Base-by-base conservation (phyloP, 2,797 vertebrate genomes). In the Huso huso region DNA sequence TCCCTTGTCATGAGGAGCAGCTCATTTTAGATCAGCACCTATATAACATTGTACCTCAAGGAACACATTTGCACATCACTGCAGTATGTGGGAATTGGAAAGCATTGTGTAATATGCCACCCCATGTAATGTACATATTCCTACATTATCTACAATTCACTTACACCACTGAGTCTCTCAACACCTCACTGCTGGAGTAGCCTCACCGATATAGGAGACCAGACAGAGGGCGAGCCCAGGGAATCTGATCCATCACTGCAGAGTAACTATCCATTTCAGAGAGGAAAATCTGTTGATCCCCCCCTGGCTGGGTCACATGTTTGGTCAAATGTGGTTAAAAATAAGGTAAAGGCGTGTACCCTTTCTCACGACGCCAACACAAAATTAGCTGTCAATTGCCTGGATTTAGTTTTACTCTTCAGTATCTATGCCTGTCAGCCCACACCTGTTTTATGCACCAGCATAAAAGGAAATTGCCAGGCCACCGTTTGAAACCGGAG, bases 221-320 rank as follows among this genome's bases (percentile, higher is more conserved):
- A 37, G 23, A 37, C 23, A 37, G 23, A 37, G 23, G 23, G 23
- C 2, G 23, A 37, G 23, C 23, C 23, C 72, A 75, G 72, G 68
- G 64, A 53, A 67, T 70, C 69, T 68, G 71, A 76, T 72, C 76
- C 75, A 72, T 71, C 61, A 57, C 66, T 57, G 51, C 58, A 6
- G 61, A 58, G 61, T 66, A 7, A 37, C 55, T 51, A 6, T 73
- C 18, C 62, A 12, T 18, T 76, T 71, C 51, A 74, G 69, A 62
- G 7, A 62, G 69, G 65, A 60, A 62, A 67, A 50, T 49, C 6
- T 37, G 23, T 37, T 7, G 7, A 49, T 13, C 15, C 13, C n/a
- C 57, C 15, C 52, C 49, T 2, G 4, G 15, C 23, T 62, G 49
- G 49, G 48, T 48, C 6, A 7, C 11, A 51, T 11, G n/a, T 63